A percentile compares a stretch with the other conserved stretches of the same genome.
Conservation (phyloP, 1,140 invertebrate species). For the Lasaia peninsularis region DNA sequence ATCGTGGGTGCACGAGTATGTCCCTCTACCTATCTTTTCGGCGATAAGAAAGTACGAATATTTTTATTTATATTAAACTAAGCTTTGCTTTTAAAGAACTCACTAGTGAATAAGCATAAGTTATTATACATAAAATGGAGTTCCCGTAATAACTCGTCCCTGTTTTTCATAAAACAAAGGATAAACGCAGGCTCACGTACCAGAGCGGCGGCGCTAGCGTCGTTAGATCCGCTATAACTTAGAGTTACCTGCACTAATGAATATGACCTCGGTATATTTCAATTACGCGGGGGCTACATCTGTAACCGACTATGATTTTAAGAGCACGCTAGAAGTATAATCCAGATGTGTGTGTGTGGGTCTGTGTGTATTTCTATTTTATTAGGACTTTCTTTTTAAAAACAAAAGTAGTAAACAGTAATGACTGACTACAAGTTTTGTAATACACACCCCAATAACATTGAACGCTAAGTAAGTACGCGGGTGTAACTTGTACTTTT, state of each 20-base stretch:
- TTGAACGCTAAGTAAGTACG: no score
- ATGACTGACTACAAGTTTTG: no score
- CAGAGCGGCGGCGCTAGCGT: conserved; percentile 46
- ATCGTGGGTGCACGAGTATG: no score
- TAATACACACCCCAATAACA: no score
- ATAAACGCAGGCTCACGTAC: conserved; percentile 23
- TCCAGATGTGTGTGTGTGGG: conserved; percentile 37
- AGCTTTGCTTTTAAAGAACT: no score
- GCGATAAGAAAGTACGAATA: no score
- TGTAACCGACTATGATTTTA: conserved; percentile 17
- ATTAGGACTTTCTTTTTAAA: conserved; percentile 54
- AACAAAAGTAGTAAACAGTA: conserved; percentile 14
- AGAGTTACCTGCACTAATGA: conserved; percentile 56
- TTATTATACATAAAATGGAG: neutral
- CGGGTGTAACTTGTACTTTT: no score
- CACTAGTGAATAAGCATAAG: neutral
- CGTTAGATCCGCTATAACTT: conserved; percentile 57
- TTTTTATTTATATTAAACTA: neutral
- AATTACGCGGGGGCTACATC: conserved; percentile 38
- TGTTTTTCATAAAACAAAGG: conserved; percentile 17
- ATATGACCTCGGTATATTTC: conserved; percentile 61
- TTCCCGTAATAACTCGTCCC: neutral
- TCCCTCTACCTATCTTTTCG: no score
- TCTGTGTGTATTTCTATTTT: no score
- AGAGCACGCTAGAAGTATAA: neutral